Base-by-base conservation (phyloP, 2,113 vertebrate genomes). In the Hypomesus transpacificus region DNA sequence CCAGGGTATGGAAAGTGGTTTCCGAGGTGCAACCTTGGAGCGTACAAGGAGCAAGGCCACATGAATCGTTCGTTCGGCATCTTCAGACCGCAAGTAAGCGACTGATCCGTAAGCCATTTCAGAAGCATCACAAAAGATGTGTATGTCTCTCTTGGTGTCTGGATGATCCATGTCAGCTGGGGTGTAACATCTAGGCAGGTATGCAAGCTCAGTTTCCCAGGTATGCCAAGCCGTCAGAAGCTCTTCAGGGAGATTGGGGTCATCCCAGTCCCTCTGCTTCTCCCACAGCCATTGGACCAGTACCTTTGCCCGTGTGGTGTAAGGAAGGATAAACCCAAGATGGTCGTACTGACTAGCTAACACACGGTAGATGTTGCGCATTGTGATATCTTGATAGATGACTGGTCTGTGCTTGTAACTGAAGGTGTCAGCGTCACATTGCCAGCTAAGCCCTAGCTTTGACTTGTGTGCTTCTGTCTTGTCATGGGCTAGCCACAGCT, bases 81-180 rank as follows among this genome's bases (percentile, higher is more conserved):
- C 8, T 14, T 52, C 69, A 1, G 57, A 62, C 34, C 65, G 50
- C 65, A 71, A 52, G 18, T 71, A 71, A 3, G 69, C 69, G 22
- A 71, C 59, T 0, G 24, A 34, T 7, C 69, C 57, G 46, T 71
- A 71, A 18, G 59, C 59, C 16, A 28, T 31, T n/a, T 71, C 59
- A 1, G 59, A 71, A 5, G 59, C 46, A 7, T 71, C 69, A 17
- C 34, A 13, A 0, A 71, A 71, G 69, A 71, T 71, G 59, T 62
- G 59, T 1, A 71, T 13, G 1, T 63, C 59, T 24, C 24, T 24
- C 24, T 24, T 24, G 24, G 24, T 24, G 24, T 24, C 24, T 24
- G 24, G 24, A 24, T 24, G 24, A 24, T 24, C 2, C 31, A 56
- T 56, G 51, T 57, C 11, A 1, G 14, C 21, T 16, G 28, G 18